phyloP scores from a whole-genome alignment of 1,140 invertebrate genomes.

The Pogonognathellus flavescens region DNA sequence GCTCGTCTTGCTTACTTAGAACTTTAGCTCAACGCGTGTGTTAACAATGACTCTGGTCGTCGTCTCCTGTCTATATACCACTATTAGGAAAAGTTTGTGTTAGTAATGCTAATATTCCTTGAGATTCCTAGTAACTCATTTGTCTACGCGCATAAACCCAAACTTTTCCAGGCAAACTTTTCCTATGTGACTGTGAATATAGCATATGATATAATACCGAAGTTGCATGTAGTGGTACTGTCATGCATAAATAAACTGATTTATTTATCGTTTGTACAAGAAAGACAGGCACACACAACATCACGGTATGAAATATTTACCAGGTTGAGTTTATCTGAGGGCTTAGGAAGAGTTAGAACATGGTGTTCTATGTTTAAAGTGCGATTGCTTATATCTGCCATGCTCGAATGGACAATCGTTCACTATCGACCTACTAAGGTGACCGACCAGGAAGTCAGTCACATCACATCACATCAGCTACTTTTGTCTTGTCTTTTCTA shows the following conservation, averaged over 20 bases:
- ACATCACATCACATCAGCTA: slow-evolving; percentile 30
- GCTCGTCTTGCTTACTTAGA: background rate
- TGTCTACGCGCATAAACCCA: background rate
- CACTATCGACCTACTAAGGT: slow-evolving; percentile 48
- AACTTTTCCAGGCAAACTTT: background rate
- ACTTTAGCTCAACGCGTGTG: background rate
- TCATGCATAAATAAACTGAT: background rate
- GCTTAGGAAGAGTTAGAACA: background rate
- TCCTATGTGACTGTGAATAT: too few relatives aligned
- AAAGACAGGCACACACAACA: background rate
- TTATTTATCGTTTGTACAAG: background rate
- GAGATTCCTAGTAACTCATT: background rate
- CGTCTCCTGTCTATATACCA: too few relatives aligned
- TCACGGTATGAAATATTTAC: background rate
- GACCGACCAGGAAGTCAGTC: slow-evolving; percentile 48
- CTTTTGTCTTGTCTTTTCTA: slow-evolving; percentile 16
- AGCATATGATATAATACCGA: too few relatives aligned
- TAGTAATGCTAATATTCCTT: background rate
- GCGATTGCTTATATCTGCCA: slow-evolving; percentile 3
- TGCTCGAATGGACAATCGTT: slow-evolving; percentile 45
- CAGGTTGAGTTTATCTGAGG: background rate
- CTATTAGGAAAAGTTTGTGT: background rate
- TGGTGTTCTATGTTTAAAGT: background rate
- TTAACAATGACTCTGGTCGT: background rate
- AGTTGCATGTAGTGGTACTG: background rate